Percentiles rank a stretch among this genome's conserved stretches.
These are phyloP conservation scores for Pagetopsis macropterus DNA, from an alignment of 2,797 vertebrate species.

Conservation along the genomic window DNA sequence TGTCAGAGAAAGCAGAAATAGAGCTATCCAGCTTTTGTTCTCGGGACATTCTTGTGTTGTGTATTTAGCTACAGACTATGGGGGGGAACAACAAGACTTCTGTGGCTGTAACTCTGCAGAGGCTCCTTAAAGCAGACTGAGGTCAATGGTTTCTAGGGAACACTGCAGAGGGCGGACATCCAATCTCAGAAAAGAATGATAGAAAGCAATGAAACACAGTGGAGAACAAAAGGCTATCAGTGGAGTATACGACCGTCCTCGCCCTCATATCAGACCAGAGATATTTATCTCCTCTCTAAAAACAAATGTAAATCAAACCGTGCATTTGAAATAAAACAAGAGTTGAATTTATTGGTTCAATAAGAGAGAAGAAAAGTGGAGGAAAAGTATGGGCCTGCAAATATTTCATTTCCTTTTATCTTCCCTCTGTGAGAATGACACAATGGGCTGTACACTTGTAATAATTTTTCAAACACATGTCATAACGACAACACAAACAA, in stretches of 20 bases:
- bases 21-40: constrained; percentile 77
- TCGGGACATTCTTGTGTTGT: constrained; percentile 81
- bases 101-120: constrained; percentile 81
- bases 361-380: constrained; percentile 9
- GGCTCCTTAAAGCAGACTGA: constrained; percentile 79
- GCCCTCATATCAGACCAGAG: constrained; percentile 8
- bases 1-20: constrained; percentile 70
- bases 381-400: constrained; percentile 29
- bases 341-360: constrained; percentile 9
- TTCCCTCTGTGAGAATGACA: constrained; percentile 38
- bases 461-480: constrained; percentile 63
- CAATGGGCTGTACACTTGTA: constrained; percentile 45
- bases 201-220: constrained; percentile 57
- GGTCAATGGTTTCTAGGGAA: constrained; percentile 86
- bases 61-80: constrained; percentile 83
- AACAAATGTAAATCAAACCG: constrained; percentile 11
- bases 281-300: constrained; percentile 12
- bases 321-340: neutral
- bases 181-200: constrained; percentile 72
- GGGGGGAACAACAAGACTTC: constrained; percentile 69
- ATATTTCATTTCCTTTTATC: constrained; percentile 49
- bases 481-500: constrained; percentile 16
- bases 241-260: constrained; percentile 13
- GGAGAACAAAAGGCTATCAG: constrained; percentile 44
- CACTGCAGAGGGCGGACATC: constrained; percentile 75